Evolutionary conservation across 2,797 vertebrate genomes (phyloP).

Genomic region (Mormyrus hasselquistii): DNA sequence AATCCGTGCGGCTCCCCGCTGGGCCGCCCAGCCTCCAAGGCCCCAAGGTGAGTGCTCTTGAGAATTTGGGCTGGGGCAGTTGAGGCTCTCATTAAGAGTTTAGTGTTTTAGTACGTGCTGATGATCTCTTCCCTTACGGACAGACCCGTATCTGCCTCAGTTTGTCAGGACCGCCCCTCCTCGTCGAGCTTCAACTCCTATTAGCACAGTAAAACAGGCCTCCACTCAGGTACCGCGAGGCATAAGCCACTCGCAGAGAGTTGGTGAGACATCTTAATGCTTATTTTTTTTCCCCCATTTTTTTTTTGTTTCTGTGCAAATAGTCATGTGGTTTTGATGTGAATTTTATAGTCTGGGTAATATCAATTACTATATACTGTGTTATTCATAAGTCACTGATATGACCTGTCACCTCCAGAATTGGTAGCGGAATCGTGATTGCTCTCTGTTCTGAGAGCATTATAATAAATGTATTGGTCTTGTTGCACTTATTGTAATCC

Average conservation of each 20-base stretch:
- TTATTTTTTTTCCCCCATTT: neutral
- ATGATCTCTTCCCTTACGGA: neutral
- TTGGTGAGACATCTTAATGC: conserved; percentile 61
- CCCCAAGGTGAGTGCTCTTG: conserved; percentile 62
- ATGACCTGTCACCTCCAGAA: neutral
- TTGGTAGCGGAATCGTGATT: neutral
- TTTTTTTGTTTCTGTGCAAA: neutral
- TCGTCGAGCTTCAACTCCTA: conserved; percentile 60
- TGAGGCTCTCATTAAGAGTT: neutral
- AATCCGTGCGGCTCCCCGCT: conserved; percentile 72
- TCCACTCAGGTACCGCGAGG: conserved; percentile 78
- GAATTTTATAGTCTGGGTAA: neutral
- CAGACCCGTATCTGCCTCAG: conserved; percentile 59
- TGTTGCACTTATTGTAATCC: neutral
- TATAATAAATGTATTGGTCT: neutral
- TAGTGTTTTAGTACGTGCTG: neutral
- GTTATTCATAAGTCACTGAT: neutral
- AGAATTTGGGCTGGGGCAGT: neutral
- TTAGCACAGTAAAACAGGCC: conserved; percentile 78
- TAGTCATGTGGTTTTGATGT: neutral
- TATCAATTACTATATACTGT: neutral
- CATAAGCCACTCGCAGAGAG: conserved; percentile 66
- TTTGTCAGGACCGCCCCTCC: conserved; percentile 52
- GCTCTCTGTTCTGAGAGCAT: neutral
- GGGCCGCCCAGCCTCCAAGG: conserved; percentile 69